Evolutionary conservation across 92 coral and sea anemone species (phyloP), one percentile per base, ranked within the genome.

Genomic region (Bergia sp.): DNA sequence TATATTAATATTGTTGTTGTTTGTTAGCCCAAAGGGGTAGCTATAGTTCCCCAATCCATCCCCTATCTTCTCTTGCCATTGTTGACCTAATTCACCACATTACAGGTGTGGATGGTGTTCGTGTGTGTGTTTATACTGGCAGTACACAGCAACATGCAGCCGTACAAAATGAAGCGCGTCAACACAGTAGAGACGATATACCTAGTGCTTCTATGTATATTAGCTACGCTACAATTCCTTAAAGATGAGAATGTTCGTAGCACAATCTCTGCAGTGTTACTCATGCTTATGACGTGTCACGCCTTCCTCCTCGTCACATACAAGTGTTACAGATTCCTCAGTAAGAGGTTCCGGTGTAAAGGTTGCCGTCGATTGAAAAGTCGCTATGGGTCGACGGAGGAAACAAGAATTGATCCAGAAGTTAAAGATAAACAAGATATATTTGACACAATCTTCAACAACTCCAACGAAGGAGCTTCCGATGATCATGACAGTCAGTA

Each of bases 111-210:
- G 95, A 92, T 92, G 94, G 93, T 92, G 44, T 66, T 95, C 9
- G 88, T 93, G 85, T 93, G 93, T 74, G 66, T 88, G 38, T 76
- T 93, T 37, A 49, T 93, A 29, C 84, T 97, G 37, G 92, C 88
- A 8, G 37, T 94, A n/a, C 99, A 97, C 82, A 92, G 97, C 93
- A 91, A 90, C 85, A 89, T 96, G 73, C 99, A 96, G 78, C 99
- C 99, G 5, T 97, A 97, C 92, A 89, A 80, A 65, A 89, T 89
- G 43, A 83, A 66, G 39, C 85, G 92, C 44, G 93, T 95, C n/a
- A 97, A 97, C 91, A 89, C 94, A 40, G 49, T 94, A 15, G 99
- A 97, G 58, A 91, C 97, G 3, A 53, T 97, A 21, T 97, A 96
- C 86, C 91, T 97, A 7, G 89, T 86, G 21, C 89, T 91, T 9